Evolutionary conservation across 2,797 vertebrate genomes (phyloP), one percentile per base, ranked within the genome.

Genomic region (Yasuhikotakia modesta): DNA sequence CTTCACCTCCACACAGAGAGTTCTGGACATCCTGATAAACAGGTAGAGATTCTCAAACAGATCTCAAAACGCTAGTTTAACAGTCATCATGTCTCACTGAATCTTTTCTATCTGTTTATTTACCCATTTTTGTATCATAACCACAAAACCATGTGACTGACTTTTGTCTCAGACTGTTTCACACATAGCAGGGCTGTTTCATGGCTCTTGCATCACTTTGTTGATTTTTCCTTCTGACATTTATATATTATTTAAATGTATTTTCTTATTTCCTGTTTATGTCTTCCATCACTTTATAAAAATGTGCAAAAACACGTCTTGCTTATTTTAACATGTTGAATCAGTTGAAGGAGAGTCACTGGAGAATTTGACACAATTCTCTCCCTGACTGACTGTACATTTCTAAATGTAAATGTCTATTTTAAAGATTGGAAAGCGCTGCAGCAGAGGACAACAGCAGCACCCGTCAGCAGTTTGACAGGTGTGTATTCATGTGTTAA

Each of bases 1-100:
- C 82, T 97, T 97, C 88, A 94, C 93, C 67, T 89, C 90, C 82
- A 91, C 95, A 0, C 73, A 85, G 58, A 88, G 89, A 78, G 92
- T 96, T 66, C 90, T 97, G 79, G 91, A 89, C 81, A 92, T 96
- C 82, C 89, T 97, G 81, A 88, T 82, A 1, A 92, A 94, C 91
- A 95, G 95, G 96, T 96, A 73, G 24, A 53, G 19, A 5, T 22
- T 24, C 12, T 27, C 22, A 6, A 58, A 58, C 55, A 4, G 4
- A 35, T 35, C 32, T 5, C 0, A 5, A 35, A 35, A 7, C 4
- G 32, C 6, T 35, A 5, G 32, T 35, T 5, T 35, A 35, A 35
- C 32, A 35, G 17, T n/a, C 32, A 35, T 35, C 4, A 27, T 35
- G 32, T 5, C 32, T 35, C 32, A 35, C 4, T 4, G 6, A 35